These are phyloP conservation scores for Gymnocheta viridis DNA, from an alignment of 2,888 invertebrate genomes.

Conservation along the genomic window DNA sequence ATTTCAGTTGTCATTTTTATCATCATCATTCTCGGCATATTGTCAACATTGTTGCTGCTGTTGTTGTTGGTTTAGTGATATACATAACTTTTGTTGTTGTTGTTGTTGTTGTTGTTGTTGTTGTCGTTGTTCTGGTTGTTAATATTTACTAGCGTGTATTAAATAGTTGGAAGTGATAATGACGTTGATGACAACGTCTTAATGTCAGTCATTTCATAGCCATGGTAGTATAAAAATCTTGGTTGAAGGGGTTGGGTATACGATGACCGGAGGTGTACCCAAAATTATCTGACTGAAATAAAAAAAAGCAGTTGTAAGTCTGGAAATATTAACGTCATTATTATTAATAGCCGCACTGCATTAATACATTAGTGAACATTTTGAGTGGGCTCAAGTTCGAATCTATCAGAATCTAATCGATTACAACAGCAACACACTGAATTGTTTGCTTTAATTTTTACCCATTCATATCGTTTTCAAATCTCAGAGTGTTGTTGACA, in stretches of 20 bases:
- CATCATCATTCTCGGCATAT: constrained; percentile 19
- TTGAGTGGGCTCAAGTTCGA: too few relatives aligned
- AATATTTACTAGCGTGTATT: constrained; percentile 22
- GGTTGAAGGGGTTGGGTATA: background rate
- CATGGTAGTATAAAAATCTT: background rate
- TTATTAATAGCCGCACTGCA: too few relatives aligned
- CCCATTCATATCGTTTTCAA: too few relatives aligned
- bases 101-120: background rate
- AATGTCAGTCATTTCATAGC: constrained; percentile 47
- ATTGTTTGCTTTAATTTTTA: too few relatives aligned
- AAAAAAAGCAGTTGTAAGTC: background rate
- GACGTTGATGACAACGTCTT: constrained; percentile 57
- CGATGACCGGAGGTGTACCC: background rate
- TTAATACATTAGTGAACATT: too few relatives aligned
- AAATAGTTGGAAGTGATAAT: constrained; percentile 43
- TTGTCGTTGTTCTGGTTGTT: constrained; percentile 12
- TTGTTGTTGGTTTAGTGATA: background rate
- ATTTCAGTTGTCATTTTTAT: constrained; percentile 52
- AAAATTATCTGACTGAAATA: background rate
- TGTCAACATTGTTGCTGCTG: constrained; percentile 15
- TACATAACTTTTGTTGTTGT: constrained; percentile 12
- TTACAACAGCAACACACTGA: too few relatives aligned
- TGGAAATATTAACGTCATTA: background rate
- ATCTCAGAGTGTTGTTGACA: too few relatives aligned
- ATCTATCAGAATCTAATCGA: too few relatives aligned